Percentiles rank a stretch among this genome's conserved stretches.
phyloP scores from a whole-genome alignment of 2,888 invertebrate species.

The Ophion slaviceki region DNA sequence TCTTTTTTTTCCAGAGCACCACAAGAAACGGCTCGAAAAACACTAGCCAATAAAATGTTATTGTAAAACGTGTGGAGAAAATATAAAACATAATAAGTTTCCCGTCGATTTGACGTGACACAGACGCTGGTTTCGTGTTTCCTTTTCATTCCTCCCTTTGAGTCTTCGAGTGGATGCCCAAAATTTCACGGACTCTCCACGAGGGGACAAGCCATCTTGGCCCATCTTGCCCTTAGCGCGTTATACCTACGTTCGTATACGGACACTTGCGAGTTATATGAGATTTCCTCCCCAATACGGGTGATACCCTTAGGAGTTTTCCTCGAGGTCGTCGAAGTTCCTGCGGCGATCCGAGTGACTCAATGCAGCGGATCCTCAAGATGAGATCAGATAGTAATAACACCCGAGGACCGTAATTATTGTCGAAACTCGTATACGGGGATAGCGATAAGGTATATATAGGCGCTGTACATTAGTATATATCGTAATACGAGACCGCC shows the following conservation, averaged over 20 bases:
- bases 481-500: constrained; percentile 6
- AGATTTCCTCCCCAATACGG: neutral
- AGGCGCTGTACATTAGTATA: neutral
- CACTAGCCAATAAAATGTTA: too few relatives aligned
- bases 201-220: neutral
- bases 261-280: constrained; percentile 8
- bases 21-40: too few relatives aligned
- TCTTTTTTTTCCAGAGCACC: too few relatives aligned
- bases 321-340: constrained; percentile 50
- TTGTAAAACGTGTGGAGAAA: too few relatives aligned
- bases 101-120: too few relatives aligned
- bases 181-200: neutral
- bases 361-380: constrained; percentile 51
- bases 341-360: constrained; percentile 45
- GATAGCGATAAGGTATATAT: constrained; percentile 45
- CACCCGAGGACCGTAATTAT: constrained; percentile 68
- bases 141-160: too few relatives aligned
- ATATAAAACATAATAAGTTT: too few relatives aligned
- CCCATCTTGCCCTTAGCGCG: neutral
- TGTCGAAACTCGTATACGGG: constrained; percentile 52
- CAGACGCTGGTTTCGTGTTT: too few relatives aligned
- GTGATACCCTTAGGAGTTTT: constrained; percentile 32
- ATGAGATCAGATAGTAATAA: constrained; percentile 65
- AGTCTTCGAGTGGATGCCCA: too few relatives aligned
- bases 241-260: constrained; percentile 3